phyloP scores from a whole-genome alignment of 2,888 invertebrate genomes.

The Agriopis aurantiaria region DNA sequence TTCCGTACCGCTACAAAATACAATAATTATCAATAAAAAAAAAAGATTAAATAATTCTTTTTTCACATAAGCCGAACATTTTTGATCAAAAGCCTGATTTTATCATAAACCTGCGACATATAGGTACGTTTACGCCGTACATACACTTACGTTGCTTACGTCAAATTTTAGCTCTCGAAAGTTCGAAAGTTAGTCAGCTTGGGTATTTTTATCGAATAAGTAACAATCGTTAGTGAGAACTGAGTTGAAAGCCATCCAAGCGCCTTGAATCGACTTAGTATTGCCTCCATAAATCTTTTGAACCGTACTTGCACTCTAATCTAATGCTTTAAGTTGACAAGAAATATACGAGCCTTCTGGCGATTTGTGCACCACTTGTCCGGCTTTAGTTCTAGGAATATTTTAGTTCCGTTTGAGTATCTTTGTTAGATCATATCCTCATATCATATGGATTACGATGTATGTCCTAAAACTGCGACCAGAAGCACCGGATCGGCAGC shows the following conservation, averaged over 20 bases:
- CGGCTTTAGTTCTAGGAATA: slow-evolving; percentile 47
- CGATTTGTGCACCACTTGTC: slow-evolving; percentile 66
- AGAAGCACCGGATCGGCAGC: too few species aligned
- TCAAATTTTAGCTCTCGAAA: not conserved
- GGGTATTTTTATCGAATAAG: slow-evolving; percentile 25
- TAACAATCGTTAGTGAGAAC: slow-evolving; percentile 45
- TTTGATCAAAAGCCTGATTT: too few species aligned
- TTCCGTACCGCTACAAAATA: too few species aligned
- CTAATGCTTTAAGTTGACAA: slow-evolving; percentile 68
- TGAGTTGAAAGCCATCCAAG: slow-evolving; percentile 57
- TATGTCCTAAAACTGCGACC: too few species aligned
- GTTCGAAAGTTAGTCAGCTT: not conserved
- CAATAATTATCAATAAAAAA: too few species aligned
- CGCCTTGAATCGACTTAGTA: slow-evolving; percentile 67
- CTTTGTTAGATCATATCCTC: too few species aligned
- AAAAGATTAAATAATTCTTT: too few species aligned
- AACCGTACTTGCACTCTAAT: slow-evolving; percentile 69
- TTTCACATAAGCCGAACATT: too few species aligned
- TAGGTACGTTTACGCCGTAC: too few species aligned
- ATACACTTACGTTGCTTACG: too few species aligned
- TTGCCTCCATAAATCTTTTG: slow-evolving; percentile 76
- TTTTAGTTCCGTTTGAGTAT: slow-evolving; percentile 20
- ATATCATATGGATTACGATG: too few species aligned
- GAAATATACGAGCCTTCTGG: slow-evolving; percentile 66
- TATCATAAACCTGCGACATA: too few species aligned